phyloP scores from a whole-genome alignment of 2,797 vertebrate genomes.

The Harpagifer antarcticus region DNA sequence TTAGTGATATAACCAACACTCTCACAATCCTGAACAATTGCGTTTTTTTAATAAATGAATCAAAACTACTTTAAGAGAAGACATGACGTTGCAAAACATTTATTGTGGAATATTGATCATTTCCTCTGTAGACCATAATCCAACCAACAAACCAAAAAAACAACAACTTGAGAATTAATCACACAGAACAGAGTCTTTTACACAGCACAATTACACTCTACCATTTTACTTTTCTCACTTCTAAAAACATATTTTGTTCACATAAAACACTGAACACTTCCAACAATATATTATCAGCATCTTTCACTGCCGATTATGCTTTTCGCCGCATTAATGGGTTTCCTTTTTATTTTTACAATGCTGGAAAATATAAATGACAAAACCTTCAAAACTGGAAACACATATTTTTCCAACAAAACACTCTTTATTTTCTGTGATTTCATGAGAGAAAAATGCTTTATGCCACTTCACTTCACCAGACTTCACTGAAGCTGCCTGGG shows the following conservation, averaged over 20 bases:
- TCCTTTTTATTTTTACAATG: background rate
- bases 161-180: background rate
- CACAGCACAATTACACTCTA: background rate
- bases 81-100: background rate
- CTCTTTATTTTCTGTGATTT: background rate
- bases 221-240: slow-evolving; percentile 4
- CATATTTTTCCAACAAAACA: background rate
- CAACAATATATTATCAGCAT: background rate
- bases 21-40: too few relatives aligned
- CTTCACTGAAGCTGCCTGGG: too few relatives aligned
- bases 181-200: slow-evolving; percentile 1
- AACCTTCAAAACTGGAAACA: background rate
- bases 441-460: background rate
- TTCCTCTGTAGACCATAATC: background rate
- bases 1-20: too few relatives aligned
- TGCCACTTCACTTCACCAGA: background rate
- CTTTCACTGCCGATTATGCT: background rate
- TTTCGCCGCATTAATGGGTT: background rate
- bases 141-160: background rate
- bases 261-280: slow-evolving; percentile 5
- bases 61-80: background rate
- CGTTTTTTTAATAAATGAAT: background rate
- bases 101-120: background rate
- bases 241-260: background rate
- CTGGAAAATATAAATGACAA: background rate